Conservation (phyloP, 1,140 invertebrate genomes). For the Portunus trituberculatus region DNA sequence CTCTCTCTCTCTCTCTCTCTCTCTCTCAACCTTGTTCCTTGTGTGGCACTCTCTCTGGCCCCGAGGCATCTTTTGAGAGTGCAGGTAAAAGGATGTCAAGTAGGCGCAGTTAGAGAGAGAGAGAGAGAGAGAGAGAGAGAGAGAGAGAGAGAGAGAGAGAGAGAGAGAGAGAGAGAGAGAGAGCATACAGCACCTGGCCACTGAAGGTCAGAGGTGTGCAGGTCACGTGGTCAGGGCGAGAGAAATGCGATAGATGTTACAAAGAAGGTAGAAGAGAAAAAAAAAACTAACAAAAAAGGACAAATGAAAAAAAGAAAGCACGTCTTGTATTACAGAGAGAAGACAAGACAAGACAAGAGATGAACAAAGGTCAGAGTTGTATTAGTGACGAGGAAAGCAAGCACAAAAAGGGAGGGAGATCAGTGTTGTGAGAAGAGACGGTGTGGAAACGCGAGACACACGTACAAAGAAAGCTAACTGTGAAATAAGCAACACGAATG, state of each 20-base stretch:
- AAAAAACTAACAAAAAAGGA: not conserved
- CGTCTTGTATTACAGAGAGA: no score
- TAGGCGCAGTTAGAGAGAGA: not conserved
- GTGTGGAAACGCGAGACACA: not conserved
- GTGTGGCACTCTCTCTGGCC: no score
- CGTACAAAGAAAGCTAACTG: not conserved
- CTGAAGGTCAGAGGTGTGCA: no score
- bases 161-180: conserved; percentile 53
- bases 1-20: no score
- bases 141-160: conserved; percentile 54
- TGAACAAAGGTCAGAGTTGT: not conserved
- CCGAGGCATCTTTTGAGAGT: no score
- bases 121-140: conserved; percentile 56
- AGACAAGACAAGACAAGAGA: not conserved
- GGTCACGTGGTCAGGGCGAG: no score
- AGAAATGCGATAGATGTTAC: no score
- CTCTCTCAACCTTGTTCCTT: no score
- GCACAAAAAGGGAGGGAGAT: not conserved
- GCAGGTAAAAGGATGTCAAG: no score
- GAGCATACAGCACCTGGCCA: not conserved
- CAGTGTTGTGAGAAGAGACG: not conserved
- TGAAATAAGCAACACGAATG: not conserved
- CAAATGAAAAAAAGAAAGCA: not conserved
- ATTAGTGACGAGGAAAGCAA: not conserved
- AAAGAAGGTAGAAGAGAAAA: not conserved